Conservation (phyloP, 2,113 vertebrate species). For the Accipiter virgatus region DNA sequence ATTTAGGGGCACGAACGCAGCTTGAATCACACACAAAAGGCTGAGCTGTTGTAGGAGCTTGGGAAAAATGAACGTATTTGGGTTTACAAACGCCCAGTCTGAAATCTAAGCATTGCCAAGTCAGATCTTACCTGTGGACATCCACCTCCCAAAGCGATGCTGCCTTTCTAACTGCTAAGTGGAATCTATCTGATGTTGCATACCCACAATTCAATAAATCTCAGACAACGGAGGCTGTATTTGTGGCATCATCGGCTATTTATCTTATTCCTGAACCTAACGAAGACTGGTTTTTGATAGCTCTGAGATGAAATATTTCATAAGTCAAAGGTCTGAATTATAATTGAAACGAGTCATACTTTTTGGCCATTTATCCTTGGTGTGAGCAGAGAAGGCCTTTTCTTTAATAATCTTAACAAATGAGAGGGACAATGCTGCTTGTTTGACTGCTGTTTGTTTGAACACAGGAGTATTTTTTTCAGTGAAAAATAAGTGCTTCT, state of each 20-base stretch:
- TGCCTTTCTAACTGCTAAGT: background rate
- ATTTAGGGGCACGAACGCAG: fast-evolving
- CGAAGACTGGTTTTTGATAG: background rate
- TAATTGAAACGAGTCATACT: background rate
- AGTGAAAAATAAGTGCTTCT: background rate
- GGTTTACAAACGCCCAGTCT: background rate
- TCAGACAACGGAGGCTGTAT: background rate
- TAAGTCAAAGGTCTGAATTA: background rate
- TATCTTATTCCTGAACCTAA: background rate
- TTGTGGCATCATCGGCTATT: background rate
- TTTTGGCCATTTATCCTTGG: background rate
- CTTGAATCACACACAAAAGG: background rate
- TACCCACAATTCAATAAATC: background rate
- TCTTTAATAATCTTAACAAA: background rate
- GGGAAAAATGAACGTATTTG: background rate
- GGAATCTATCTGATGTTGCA: background rate
- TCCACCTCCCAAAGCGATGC: background rate
- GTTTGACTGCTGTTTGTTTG: background rate
- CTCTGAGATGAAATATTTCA: background rate
- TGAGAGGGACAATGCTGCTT: background rate
- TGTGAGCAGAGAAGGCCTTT: background rate
- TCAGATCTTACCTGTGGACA: background rate
- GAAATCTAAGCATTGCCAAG: background rate
- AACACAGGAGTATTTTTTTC: background rate
- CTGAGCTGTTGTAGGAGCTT: background rate